phyloP scores from a whole-genome alignment of 2,797 vertebrate species.

The Megalops cyprinoides region DNA sequence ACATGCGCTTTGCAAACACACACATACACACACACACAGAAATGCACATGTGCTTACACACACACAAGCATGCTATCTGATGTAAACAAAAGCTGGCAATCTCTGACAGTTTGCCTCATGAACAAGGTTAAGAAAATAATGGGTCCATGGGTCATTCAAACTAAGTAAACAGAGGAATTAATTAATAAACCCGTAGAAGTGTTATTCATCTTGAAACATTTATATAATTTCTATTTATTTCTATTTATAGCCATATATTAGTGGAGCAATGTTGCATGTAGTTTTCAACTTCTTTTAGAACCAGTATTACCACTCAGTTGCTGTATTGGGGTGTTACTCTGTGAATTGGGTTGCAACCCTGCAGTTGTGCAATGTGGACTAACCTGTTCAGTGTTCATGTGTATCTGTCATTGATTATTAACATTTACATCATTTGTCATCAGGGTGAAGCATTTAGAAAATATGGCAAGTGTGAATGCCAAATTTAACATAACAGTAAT shows the following conservation, averaged over 20 bases:
- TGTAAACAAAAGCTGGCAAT: not conserved
- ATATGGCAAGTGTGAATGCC: not conserved
- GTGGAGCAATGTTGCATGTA: not conserved
- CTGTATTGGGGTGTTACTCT: not conserved
- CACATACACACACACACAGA: not conserved
- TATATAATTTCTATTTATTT: constrained; percentile 5
- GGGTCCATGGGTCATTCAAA: not conserved
- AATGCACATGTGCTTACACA: not conserved
- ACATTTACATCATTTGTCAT: not conserved
- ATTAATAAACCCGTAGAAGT: not conserved
- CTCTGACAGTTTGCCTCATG: constrained; percentile 7
- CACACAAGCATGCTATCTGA: not conserved
- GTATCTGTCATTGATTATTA: not conserved
- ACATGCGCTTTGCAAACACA: no score
- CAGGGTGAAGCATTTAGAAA: not conserved
- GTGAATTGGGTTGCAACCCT: not conserved
- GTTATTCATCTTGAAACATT: not conserved
- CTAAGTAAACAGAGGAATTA: not conserved
- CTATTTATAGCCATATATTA: not conserved
- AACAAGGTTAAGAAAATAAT: constrained; percentile 13
- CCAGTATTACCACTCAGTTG: not conserved
- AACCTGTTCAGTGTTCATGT: constrained; percentile 6
- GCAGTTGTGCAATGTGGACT: constrained; percentile 14
- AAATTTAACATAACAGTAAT: not conserved
- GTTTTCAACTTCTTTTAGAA: not conserved